Conservation (phyloP, 30 jellyfish, hydroid and myxozoan species). For the Hydractinia symbiolongicarpus region DNA sequence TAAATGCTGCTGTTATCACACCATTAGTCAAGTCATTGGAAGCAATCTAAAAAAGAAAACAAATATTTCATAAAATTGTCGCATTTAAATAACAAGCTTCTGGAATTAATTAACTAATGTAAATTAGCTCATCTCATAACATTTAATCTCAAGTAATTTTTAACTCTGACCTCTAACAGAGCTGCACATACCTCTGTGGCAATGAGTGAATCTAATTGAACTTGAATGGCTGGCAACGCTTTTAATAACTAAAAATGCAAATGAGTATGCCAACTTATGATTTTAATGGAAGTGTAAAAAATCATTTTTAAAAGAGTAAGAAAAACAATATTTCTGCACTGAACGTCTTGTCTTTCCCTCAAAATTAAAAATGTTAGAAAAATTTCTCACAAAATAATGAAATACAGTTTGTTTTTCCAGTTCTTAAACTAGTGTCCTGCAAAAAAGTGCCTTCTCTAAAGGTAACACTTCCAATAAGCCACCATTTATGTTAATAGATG, state of each 20-base stretch:
- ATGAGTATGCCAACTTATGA: background rate
- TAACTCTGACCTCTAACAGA: no score
- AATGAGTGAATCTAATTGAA: slow-evolving; percentile 69
- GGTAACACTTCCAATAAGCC: no score
- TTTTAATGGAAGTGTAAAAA: background rate
- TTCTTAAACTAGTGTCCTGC: no score
- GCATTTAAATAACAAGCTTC: background rate
- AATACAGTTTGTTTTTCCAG: no score
- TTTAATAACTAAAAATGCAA: slow-evolving; percentile 46
- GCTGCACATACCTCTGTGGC: slow-evolving; percentile 39
- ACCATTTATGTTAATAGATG: no score
- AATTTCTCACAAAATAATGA: no score
- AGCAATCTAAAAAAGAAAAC: slow-evolving; percentile 32
- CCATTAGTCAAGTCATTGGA: slow-evolving; percentile 91
- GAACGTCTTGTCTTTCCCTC: no score
- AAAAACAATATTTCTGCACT: no score
- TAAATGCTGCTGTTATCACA: slow-evolving; percentile 93
- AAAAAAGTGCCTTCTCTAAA: no score
- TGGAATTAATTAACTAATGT: background rate
- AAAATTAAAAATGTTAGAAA: no score
- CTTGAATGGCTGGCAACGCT: slow-evolving; percentile 78
- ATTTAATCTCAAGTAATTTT: no score
- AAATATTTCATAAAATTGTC: background rate
- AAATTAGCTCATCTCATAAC: background rate
- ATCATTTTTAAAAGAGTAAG: no score